phyloP scores from a whole-genome alignment of 2,888 invertebrate species.

The Gerris lacustris region DNA sequence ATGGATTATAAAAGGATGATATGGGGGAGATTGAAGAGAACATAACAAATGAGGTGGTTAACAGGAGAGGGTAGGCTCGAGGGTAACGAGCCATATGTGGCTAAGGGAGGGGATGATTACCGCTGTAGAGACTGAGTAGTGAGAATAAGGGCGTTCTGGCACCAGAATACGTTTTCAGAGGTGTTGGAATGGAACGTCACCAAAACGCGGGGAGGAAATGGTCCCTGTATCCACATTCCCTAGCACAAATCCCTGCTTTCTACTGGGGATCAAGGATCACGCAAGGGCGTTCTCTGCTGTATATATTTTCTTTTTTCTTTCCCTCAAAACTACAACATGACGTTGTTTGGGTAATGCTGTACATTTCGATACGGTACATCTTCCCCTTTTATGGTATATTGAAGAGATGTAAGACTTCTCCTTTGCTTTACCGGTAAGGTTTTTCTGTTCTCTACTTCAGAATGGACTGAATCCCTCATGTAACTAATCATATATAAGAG shows the following conservation, averaged over 20 bases:
- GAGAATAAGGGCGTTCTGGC: neutral
- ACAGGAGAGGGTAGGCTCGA: neutral
- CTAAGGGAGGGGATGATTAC: neutral
- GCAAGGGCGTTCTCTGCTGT: neutral
- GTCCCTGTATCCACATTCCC: neutral
- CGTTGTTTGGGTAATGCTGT: neutral
- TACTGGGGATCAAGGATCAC: neutral
- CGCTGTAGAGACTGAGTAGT: too few species aligned
- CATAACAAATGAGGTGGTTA: neutral
- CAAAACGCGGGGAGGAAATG: neutral
- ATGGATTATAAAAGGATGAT: neutral
- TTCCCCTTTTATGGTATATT: neutral
- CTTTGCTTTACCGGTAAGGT: neutral
- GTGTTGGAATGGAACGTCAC: neutral
- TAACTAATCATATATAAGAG: neutral
- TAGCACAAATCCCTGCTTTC: neutral
- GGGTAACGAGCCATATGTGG: conserved; percentile 1
- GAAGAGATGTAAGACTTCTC: neutral
- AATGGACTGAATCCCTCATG: neutral
- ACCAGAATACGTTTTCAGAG: neutral
- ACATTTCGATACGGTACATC: neutral
- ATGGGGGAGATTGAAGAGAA: neutral
- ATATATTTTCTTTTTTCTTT: neutral
- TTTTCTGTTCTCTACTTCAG: too few species aligned
- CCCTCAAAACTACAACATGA: neutral